Evolutionary conservation across 2,888 invertebrate species (phyloP).

Genomic region (Synanthedon vespiformis): DNA sequence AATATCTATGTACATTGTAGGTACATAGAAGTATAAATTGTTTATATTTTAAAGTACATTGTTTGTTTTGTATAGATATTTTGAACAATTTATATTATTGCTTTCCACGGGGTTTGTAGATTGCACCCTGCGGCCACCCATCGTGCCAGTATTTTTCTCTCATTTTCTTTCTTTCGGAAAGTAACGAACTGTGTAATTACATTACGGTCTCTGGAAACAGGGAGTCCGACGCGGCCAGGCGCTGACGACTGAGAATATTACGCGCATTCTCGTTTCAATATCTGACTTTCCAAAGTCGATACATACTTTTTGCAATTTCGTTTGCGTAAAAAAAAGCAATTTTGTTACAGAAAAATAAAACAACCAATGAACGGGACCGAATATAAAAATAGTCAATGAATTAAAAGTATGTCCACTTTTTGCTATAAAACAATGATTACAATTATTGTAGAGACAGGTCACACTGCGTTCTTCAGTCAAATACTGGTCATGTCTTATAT

Average conservation of each 20-base stretch:
- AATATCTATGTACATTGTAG: no score
- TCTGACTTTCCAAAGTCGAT: constrained; percentile 19
- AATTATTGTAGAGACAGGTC: no score
- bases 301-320: constrained; percentile 1
- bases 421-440: no score
- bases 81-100: not conserved
- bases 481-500: no score
- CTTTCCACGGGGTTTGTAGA: constrained; percentile 12
- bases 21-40: no score
- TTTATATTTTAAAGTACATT: no score
- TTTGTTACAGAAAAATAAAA: no score
- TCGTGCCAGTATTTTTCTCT: constrained; percentile 38
- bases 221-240: constrained; percentile 28
- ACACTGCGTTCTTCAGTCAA: no score
- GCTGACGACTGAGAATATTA: constrained; percentile 33
- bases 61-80: not conserved
- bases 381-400: no score
- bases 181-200: constrained; percentile 60
- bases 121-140: constrained; percentile 19
- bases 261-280: constrained; percentile 19
- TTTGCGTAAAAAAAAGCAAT: no score
- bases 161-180: constrained; percentile 50
- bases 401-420: no score
- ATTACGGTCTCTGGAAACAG: constrained; percentile 29
- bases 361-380: no score